These are phyloP conservation scores for Nymphalis c-album DNA, from an alignment of 2,888 invertebrate genomes.

Conservation along the genomic window DNA sequence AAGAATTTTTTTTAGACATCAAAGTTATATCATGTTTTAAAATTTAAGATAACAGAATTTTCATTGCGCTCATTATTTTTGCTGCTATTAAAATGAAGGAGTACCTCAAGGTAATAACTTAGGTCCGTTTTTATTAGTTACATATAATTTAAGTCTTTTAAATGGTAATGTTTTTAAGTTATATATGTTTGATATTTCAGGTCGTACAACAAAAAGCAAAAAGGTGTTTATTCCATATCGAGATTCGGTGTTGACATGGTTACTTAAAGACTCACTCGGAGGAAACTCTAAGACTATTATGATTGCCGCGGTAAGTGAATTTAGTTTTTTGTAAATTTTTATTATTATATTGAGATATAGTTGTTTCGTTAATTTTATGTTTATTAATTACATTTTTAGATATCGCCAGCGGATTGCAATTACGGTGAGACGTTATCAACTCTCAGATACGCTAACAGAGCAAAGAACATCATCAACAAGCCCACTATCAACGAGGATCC, in stretches of 20 bases:
- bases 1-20: background rate
- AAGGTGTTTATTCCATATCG: conserved; percentile 92
- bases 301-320: conserved; percentile 87
- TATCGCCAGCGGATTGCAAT: conserved; percentile 91
- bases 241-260: conserved; percentile 93
- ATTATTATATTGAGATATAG: background rate
- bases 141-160: background rate
- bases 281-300: conserved; percentile 96
- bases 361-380: conserved; percentile 15
- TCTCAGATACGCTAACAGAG: conserved; percentile 92
- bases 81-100: conserved; percentile 5
- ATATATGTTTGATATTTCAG: too few species aligned
- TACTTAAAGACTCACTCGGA: conserved; percentile 92
- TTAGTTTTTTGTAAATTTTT: background rate
- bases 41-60: background rate
- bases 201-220: conserved; percentile 66
- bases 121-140: background rate
- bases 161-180: too few species aligned
- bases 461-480: conserved; percentile 95
- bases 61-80: conserved; percentile 5
- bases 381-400: conserved; percentile 50
- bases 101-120: conserved; percentile 23
- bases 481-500: conserved; percentile 95
- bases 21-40: background rate
- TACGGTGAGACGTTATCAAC: conserved; percentile 94